These are phyloP conservation scores for Acipenser transmontanus DNA, from an alignment of 2,797 vertebrate genomes.

Conservation along the genomic window DNA sequence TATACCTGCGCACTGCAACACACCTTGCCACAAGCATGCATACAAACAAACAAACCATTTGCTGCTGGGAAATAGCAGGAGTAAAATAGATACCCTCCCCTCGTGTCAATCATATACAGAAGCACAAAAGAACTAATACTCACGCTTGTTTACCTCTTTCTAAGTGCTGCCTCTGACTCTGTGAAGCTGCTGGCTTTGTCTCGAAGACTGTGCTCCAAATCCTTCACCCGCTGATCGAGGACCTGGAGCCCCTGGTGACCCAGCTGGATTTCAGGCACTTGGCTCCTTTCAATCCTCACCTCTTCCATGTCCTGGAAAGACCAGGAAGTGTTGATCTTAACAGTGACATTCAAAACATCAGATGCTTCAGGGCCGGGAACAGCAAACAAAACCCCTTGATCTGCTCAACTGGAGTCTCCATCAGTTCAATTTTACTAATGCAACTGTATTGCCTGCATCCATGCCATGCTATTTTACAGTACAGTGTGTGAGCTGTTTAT, in stretches of 20 bases:
- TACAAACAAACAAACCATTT: background rate
- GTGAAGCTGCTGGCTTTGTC: slow-evolving; percentile 26
- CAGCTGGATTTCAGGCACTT: slow-evolving; percentile 20
- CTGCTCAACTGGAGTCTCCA: slow-evolving; percentile 30
- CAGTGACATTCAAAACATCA: slow-evolving; percentile 27
- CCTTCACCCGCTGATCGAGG: slow-evolving; percentile 36
- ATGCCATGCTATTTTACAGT: background rate
- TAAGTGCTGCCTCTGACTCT: slow-evolving; percentile 41
- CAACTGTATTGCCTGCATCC: background rate
- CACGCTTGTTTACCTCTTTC: slow-evolving; percentile 54
- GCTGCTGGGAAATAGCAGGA: no score
- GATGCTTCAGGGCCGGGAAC: slow-evolving; percentile 29
- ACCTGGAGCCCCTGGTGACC: slow-evolving; percentile 17
- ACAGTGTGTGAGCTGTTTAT: slow-evolving; percentile 33
- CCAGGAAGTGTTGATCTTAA: slow-evolving; percentile 40
- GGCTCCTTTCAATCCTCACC: background rate
- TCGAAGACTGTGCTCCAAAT: slow-evolving; percentile 41
- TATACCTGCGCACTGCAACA: no score
- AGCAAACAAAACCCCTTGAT: slow-evolving; percentile 32
- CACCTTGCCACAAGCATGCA: no score
- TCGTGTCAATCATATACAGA: background rate
- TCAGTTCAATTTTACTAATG: background rate
- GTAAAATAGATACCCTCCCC: slow-evolving; percentile 9
- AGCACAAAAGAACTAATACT: no score
- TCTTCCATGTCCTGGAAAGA: slow-evolving; percentile 40